Conservation (phyloP, 1,140 invertebrate species). For the Oncopodura yosiiana region DNA sequence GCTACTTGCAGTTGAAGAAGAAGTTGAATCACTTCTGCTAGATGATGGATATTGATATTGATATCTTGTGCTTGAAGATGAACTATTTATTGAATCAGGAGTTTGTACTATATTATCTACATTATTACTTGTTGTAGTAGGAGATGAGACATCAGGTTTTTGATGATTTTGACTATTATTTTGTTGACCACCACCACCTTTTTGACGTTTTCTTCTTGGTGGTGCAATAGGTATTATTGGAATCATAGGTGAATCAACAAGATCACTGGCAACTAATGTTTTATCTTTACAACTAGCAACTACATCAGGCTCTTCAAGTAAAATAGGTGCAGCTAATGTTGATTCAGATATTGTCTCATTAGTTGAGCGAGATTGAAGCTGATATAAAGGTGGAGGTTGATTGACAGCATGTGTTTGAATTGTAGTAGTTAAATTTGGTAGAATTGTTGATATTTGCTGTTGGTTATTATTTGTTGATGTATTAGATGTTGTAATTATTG, state of each 20-base stretch:
- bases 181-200: conserved; percentile 23
- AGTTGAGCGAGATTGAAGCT: neutral
- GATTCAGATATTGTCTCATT: neutral
- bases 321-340: conserved; percentile 36
- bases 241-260: conserved; percentile 35
- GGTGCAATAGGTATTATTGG: conserved; percentile 58
- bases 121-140: neutral
- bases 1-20: neutral
- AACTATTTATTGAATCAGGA: conserved; percentile 2
- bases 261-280: conserved; percentile 35
- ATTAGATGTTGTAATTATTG: neutral
- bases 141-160: no score
- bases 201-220: conserved; percentile 67
- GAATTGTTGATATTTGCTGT: neutral
- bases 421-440: neutral
- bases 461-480: neutral
- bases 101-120: neutral
- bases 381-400: neutral
- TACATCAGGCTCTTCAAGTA: conserved; percentile 83
- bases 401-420: neutral
- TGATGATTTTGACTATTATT: neutral
- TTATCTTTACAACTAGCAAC: conserved; percentile 69
- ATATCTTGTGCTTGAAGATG: conserved; percentile 6
- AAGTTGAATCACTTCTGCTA: conserved; percentile 18
- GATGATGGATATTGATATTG: neutral